Evolutionary conservation across 2,888 invertebrate genomes (phyloP), one percentile per base, ranked within the genome.

Genomic region (Biston stratarius): DNA sequence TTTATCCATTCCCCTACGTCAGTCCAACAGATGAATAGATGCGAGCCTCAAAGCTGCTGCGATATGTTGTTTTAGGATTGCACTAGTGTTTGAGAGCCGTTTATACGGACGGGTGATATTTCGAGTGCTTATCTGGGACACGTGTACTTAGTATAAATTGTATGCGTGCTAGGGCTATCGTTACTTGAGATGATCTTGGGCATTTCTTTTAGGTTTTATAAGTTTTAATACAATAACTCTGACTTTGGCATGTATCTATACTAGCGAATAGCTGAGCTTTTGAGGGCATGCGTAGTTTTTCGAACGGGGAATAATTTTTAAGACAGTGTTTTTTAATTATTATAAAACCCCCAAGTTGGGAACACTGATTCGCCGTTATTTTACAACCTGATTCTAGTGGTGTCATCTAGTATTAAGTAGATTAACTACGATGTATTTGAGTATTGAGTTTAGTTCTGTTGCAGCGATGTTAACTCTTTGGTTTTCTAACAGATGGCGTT

Each of bases 51-150:
- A 69, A 69, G 64, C 69, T 61, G 58, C 61, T 56, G 61, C 64
- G 69, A 69, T 65, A 69, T 69, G 69, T 69, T 62, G 69, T 65
- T 69, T 69, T 65, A 69, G 69, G 69, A 62, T 59, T 65, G 69
- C 65, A 69, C 67, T 64, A 68, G 64, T 64, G 69, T 62, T 66
- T 65, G 65, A 67, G 66, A 45, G 57, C 51, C 61, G 61, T 61
- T 57, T 57, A 66, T 61, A 57, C 40, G 44, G 59, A 61, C 56
- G 44, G 61, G 53, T 52, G 52, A 64, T 64, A 64, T 64, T 64
- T 64, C 48, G 51, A 58, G 58, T 58, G 64, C 49, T 59, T 59
- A 59, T 59, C 59, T 49, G 59, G 49, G 59, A 59, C 49, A 59
- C 49, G 33, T 49, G 59, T 59, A 49, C 49, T 59, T 49, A 49